Base-by-base conservation (phyloP, 1,140 invertebrate genomes). In the Platyscapa corneri region DNA sequence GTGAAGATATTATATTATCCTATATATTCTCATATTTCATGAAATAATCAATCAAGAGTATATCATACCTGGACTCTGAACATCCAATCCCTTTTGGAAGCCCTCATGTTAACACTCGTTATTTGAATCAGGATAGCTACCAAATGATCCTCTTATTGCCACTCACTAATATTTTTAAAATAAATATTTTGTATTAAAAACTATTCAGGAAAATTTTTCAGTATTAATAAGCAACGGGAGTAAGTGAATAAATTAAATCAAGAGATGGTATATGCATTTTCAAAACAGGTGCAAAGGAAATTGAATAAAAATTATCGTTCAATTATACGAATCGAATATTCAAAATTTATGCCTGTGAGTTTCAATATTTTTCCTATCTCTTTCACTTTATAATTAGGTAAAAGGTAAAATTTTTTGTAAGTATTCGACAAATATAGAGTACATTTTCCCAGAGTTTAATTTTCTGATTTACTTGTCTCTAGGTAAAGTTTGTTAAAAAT, bases 11-110 rank as follows among this genome's bases (percentile, higher is more conserved):
- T 64, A 60, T 77, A 56, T 14, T 56, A 12, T 20, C 8, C 14
- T 74, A 23, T 20, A 42, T 49, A 46, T 56, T 23, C 8, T 27
- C 20, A 39, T 78, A 37, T 10, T 27, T 27, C 32, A 85, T 82
- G 60, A 86, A 34, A 6, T 3, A 84, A 37, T 67, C 70, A 53
- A 80, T 49, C 56, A 72, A 72, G 42, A 82, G 49, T 42, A 86
- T 83, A 49, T 65, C 53, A 87, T 91, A 93, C 93, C 90, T 93
- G 89, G 12, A 93, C 91, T 88, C 93, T 90, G 87, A 93, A 93
- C 79, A 93, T 89, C 92, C 92, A 93, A 39, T 93, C 92, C 83
- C 89, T 90, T 86, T 93, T 92, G 72, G 89, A 91, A 30, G 88
- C 92, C 87, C 89, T 93, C 92, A 93, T 93, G 27, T 82, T 89